Evolutionary conservation across 2,113 vertebrate species (phyloP), one percentile per base, ranked within the genome.

Genomic region (Galbula dea): DNA sequence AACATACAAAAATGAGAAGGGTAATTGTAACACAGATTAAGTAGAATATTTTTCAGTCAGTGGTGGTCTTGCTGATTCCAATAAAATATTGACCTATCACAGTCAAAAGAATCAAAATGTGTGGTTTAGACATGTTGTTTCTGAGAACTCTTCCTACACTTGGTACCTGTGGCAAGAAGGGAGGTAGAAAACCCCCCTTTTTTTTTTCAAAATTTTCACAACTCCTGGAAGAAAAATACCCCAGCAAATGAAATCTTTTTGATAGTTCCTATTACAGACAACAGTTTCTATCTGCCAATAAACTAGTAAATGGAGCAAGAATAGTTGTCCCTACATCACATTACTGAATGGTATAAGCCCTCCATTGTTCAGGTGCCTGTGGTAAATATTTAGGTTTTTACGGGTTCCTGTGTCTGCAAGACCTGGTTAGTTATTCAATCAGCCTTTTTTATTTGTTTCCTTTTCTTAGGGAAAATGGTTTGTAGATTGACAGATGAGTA

Each of bases 311-410:
- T 55, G 37, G 11, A 63, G 18, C 52, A 90, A 80, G 68, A 82
- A 34, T 45, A 61, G 21, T 52, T 68, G 24, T 93, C 54, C 85
- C 68, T 49, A 9, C 21, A 23, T 83, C 39, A 51, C 39, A 26
- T 83, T 86, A 52, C 78, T 75, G 30, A 15, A 45, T 49, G 41
- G n/a, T 78, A 87, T 91, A 83, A 84, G 15, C 12, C 32, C 32
- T 74, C 48, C 7, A 17, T 79, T 88, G 13, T 52, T 90, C n/a
- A 66, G 18, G 29, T 79, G 92, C 17, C 29, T 19, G 6, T 58
- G 49, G 59, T 76, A 86, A 91, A 93, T 91, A 89, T 91, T 86
- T 52, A 58, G 49, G 54, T 19, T 85, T 90, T 85, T 81, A 39
- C 55, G 15, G 5, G 14, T 68, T 80, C 18, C 26, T 86, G 12